Evolutionary conservation across 2,888 invertebrate genomes (phyloP), one percentile per base, ranked within the genome.

Genomic region (Agriopis marginaria): DNA sequence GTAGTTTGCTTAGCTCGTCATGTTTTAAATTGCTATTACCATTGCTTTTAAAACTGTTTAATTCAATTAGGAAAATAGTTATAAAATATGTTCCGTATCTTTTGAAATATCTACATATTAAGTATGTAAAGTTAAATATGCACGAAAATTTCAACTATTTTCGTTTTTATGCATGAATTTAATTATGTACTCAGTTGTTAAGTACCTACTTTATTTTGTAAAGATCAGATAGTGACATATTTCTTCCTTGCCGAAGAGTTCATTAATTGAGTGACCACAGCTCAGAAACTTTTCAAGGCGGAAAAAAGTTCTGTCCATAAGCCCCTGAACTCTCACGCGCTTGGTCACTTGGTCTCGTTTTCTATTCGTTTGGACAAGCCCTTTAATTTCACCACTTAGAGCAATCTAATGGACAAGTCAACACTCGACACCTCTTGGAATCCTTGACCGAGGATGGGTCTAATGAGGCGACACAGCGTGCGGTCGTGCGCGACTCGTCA

Each of bases 401-500:
- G 3, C 11, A 55, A 63, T 65, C 51, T 71, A 59, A 55, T 56
- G 32, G 54, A 51, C 65, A 42, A 68, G 58, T 62, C 53, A 65
- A 71, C 32, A 23, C 17, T 23, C 17, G 4, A 32, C 45, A 61
- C 55, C 39, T 55, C 50, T 53, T 40, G 56, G 63, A 71, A 64
- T 71, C 69, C 55, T 67, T 69, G 75, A 74, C 77, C 72, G 76
- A 80, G 77, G 79, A 78, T 72, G 77, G 79, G 79, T 83, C 80
- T 86, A 88, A 86, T 86, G 82, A 84, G 77, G 75, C 74, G 77
- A 73, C 74, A 74, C 73, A 79, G 78, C 75, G 78, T 77, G n/a
- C 79, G 75, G 77, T 81, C 81, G 82, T 83, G 82, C 82, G 82
- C 72, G 66, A 75, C 70, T 54, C 83, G 86, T 87, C 86, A 86